phyloP scores from a whole-genome alignment of 2,888 invertebrate species.

The Tridacna gigas region DNA sequence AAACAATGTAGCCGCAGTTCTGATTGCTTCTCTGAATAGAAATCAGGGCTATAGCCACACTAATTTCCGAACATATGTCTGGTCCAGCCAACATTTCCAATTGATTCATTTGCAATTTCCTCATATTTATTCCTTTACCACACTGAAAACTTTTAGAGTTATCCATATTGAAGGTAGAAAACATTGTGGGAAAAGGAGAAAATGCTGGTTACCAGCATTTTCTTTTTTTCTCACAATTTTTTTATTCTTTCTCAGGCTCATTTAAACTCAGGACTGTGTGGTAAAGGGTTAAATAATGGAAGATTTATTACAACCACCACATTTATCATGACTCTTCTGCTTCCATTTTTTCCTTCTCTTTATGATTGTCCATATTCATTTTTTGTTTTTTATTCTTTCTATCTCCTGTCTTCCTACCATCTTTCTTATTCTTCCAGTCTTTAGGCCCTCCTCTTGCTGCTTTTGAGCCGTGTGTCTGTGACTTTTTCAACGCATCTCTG shows the following conservation, averaged over 20 bases:
- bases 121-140: no score
- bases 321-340: neutral
- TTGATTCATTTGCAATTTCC: no score
- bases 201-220: neutral
- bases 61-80: no score
- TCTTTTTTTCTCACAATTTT: neutral
- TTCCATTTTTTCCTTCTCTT: constrained; percentile 21
- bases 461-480: neutral
- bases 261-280: neutral
- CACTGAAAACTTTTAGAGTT: no score
- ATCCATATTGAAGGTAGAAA: no score
- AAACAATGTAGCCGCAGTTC: no score
- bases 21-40: no score
- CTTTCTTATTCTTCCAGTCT: constrained; percentile 9
- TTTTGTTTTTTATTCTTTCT: constrained; percentile 12
- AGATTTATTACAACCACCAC: neutral
- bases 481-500: constrained; percentile 1
- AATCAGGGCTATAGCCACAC: no score
- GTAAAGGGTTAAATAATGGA: neutral
- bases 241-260: neutral
- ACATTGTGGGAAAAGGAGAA: neutral
- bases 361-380: constrained; percentile 11
- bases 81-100: no score
- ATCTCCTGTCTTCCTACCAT: neutral
- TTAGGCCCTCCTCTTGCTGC: neutral